Percentiles rank a stretch among this genome's conserved stretches.
Conservation (phyloP, 2,888 invertebrate genomes). For the Melolontha melolontha region DNA sequence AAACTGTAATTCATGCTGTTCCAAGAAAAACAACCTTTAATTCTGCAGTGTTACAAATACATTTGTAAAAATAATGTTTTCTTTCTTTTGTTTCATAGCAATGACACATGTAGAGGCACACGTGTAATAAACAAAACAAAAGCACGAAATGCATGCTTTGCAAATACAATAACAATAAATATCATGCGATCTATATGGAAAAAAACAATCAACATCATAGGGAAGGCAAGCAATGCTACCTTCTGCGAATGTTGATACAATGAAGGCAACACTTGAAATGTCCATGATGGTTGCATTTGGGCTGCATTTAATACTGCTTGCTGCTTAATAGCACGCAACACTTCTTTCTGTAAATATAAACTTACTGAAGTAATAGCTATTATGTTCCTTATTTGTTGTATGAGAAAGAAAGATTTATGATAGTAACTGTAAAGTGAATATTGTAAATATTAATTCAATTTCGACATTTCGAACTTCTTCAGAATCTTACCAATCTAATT, state of each 20-base stretch:
- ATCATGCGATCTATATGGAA: background rate
- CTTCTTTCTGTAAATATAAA: constrained; percentile 65
- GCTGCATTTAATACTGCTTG: constrained; percentile 62
- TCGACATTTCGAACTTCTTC: no score
- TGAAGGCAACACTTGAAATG: constrained; percentile 87
- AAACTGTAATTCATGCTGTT: no score
- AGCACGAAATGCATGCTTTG: constrained; percentile 27
- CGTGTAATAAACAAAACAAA: constrained; percentile 33
- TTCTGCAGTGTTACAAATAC: no score
- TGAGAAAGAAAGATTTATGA: no score
- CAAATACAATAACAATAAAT: background rate
- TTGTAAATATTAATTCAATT: no score
- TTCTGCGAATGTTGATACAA: constrained; percentile 88
- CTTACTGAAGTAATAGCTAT: constrained; percentile 39
- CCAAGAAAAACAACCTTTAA: no score
- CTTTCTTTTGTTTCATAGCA: background rate
- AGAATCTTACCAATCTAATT: no score
- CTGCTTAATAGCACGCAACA: constrained; percentile 65
- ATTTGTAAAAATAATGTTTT: background rate
- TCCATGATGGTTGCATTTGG: constrained; percentile 73
- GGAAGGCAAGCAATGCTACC: constrained; percentile 67
- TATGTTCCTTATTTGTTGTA: constrained; percentile 36
- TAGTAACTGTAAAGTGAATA: no score
- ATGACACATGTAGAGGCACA: background rate
- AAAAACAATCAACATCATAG: constrained; percentile 6